Percentiles rank a stretch among this genome's conserved stretches.
phyloP scores from a whole-genome alignment of 2,888 invertebrate species.

The Hydraecia micacea region DNA sequence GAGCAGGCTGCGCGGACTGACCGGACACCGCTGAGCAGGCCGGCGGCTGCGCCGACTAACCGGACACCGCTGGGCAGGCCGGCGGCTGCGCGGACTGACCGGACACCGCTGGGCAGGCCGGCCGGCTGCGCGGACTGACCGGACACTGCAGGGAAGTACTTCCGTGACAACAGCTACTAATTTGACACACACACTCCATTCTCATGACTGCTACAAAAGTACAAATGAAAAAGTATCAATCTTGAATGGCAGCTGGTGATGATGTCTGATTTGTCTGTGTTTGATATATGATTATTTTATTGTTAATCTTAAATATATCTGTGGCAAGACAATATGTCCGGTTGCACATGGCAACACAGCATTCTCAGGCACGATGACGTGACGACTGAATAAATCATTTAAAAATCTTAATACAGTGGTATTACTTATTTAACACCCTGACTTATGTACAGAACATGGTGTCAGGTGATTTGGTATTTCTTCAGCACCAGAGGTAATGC shows the following conservation, averaged over 20 bases:
- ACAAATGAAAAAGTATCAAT: neutral
- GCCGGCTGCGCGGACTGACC: neutral
- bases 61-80: neutral
- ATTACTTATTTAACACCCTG: no score
- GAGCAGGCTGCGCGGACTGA: neutral
- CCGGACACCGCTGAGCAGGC: neutral
- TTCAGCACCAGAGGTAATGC: no score
- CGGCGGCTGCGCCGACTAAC: no score
- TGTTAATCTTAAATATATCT: no score
- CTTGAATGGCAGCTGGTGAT: neutral
- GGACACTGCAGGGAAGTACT: neutral
- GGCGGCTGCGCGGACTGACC: neutral
- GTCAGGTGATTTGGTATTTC: no score
- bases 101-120: neutral
- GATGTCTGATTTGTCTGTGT: conserved; percentile 1
- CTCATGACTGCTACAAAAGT: neutral
- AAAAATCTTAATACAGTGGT: no score
- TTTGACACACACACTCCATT: neutral
- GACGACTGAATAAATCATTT: no score
- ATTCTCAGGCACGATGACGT: no score
- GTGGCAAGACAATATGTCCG: no score
- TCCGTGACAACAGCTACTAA: neutral
- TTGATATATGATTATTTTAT: no score
- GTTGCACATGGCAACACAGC: no score
- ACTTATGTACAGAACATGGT: no score